A percentile compares a stretch with the other conserved stretches of the same genome.
These are phyloP conservation scores for Sebastes steindachneri DNA, from an alignment of 2,797 vertebrate genomes.

Conservation along the genomic window DNA sequence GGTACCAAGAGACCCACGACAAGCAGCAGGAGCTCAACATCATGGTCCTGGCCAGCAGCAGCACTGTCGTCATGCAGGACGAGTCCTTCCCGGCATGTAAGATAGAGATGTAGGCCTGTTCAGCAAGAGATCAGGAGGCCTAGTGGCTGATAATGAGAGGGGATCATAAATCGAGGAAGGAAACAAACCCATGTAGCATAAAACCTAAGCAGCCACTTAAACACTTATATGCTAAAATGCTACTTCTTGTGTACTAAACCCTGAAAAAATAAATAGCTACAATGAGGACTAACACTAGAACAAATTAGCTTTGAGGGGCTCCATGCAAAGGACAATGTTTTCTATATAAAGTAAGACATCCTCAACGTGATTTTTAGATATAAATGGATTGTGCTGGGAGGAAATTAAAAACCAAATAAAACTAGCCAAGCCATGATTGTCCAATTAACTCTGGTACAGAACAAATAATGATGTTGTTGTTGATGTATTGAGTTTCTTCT, in stretches of 20 bases:
- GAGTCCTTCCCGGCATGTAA: conserved; percentile 99
- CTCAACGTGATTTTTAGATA: not conserved
- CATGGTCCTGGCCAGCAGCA: conserved; percentile 99
- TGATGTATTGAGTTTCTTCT: conserved; percentile 28
- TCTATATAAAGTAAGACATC: conserved; percentile 1
- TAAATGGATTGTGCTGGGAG: not conserved
- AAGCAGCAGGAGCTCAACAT: conserved; percentile 98
- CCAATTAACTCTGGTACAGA: conserved; percentile 5
- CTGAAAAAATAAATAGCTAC: conserved; percentile 2
- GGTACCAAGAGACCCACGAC: conserved; percentile 98
- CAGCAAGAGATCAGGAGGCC: not conserved
- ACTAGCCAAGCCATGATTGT: conserved; percentile 1
- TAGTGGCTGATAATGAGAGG: conserved; percentile 6
- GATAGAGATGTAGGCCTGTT: conserved; percentile 91
- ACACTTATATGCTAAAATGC: conserved; percentile 41
- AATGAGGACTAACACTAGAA: conserved; percentile 34
- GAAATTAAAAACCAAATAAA: conserved; percentile 22
- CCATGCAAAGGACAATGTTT: not conserved
- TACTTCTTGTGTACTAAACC: conserved; percentile 24
- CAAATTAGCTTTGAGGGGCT: conserved; percentile 22
- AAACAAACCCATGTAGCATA: conserved; percentile 55
- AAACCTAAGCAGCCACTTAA: conserved; percentile 56
- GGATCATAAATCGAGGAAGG: conserved; percentile 8
- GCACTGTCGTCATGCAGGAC: conserved; percentile 99
- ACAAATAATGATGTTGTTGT: conserved; percentile 20